Evolutionary conservation across 2,888 invertebrate species (phyloP).

Genomic region (Morpho helenor): DNA sequence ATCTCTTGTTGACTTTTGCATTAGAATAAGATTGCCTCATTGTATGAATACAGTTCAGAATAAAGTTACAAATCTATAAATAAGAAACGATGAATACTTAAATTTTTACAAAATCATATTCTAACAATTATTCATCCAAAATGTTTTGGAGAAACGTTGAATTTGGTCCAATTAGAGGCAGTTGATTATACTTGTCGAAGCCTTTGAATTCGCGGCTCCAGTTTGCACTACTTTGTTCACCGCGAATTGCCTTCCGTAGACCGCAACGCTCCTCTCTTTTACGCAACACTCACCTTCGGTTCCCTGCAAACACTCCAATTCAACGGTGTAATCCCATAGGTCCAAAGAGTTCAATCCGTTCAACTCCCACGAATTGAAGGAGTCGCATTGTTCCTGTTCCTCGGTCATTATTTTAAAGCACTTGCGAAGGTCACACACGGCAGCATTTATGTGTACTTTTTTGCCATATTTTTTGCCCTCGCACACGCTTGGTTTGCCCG

Average conservation of each 20-base stretch:
- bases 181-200: no score
- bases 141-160: no score
- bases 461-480: constrained; percentile 48
- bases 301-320: constrained; percentile 88
- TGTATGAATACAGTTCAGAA: no score
- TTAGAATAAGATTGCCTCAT: no score
- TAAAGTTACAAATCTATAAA: no score
- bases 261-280: constrained; percentile 51
- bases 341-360: constrained; percentile 85
- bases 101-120: no score
- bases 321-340: constrained; percentile 92
- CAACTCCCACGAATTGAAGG: constrained; percentile 74
- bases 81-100: no score
- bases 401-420: constrained; percentile 57
- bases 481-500: constrained; percentile 20
- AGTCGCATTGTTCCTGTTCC: constrained; percentile 66
- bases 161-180: no score
- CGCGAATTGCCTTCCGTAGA: constrained; percentile 40
- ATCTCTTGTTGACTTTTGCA: no score
- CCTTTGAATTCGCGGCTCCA: not conserved
- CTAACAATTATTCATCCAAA: no score
- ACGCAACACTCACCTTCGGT: constrained; percentile 82
- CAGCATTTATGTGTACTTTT: constrained; percentile 41
- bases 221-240: constrained; percentile 43
- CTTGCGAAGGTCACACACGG: constrained; percentile 48